phyloP scores from a whole-genome alignment of 2,113 vertebrate species.

The Odocoileus hemionus region DNA sequence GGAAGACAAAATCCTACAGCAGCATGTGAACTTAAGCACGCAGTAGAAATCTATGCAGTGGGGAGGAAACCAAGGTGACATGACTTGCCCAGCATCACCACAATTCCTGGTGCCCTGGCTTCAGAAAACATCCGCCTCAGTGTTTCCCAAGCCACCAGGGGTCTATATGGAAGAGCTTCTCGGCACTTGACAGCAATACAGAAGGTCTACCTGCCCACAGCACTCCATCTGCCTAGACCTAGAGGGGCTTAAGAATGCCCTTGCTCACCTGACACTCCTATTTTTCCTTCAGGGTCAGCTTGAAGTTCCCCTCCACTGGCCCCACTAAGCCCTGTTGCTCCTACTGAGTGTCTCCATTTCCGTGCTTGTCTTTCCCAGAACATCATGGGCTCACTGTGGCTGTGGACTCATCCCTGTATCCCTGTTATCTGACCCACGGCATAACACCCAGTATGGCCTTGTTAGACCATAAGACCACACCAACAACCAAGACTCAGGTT shows the following conservation, averaged over 20 bases:
- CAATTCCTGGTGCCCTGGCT: background rate
- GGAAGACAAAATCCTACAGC: background rate
- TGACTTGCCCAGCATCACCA: background rate
- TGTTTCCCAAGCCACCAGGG: background rate
- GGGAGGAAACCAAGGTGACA: too few species aligned
- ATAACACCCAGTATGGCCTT: fast-evolving
- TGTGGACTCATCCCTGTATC: background rate
- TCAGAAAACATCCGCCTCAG: background rate
- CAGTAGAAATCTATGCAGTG: fast-evolving
- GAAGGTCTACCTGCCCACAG: background rate
- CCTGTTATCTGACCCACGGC: background rate
- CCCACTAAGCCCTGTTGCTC: background rate
- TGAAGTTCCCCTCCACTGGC: background rate
- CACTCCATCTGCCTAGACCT: background rate
- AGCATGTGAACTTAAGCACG: too few species aligned
- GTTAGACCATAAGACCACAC: background rate
- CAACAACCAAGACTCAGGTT: background rate
- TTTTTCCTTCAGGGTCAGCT: background rate
- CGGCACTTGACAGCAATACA: background rate
- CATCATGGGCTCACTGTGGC: background rate
- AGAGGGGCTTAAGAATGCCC: background rate
- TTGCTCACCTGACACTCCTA: background rate
- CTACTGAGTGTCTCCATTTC: background rate
- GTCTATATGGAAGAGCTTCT: background rate
- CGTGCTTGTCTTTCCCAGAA: background rate